Base-by-base conservation (phyloP, 2,797 vertebrate genomes). In the Adrianichthys oophorus region DNA sequence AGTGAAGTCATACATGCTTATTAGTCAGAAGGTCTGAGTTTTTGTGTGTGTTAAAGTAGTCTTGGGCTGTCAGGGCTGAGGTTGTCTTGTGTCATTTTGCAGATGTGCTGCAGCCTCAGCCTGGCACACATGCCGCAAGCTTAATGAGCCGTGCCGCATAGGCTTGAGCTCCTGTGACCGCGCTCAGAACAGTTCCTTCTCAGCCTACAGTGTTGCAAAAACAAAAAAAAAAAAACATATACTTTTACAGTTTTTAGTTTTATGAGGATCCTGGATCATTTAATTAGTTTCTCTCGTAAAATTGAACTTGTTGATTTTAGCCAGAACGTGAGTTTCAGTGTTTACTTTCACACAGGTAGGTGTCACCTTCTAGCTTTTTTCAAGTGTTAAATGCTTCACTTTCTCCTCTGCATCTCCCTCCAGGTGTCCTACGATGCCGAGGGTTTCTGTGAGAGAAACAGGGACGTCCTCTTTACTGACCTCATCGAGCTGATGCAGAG, bases 401-500 rank as follows among this genome's bases (percentile, higher is more conserved):
- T 47, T 7, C 19, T 43, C 37, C 17, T 37, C 43, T 56, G 8
- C 55, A 19, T 40, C 41, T 74, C 49, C 74, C 50, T 75, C 52
- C 88, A 99, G 98, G 98, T 99, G 55, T 99, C 98, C 76, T 99
- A 99, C 49, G 96, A 99, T 32, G 95, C 96, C 50, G 96, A 98
- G 12, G 96, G 97, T 50, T 99, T 99, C 90, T 99, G 98, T 63
- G 98, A 99, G 86, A 91, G 97, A 78, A 99, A 99, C 89, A 92
- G 98, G 52, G 98, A 99, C 37, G 98, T 99, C 54, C 95, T 99
- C 52, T 99, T 99, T 78, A 96, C 72, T 72, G 98, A 99, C 89
- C 92, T 99, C 86, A 98, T 99, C 21, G 98, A 99, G 81, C 85
- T 99, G 80, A 98, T 99, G 97, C 98, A 99, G 85, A 98, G 96